Conservation (phyloP, 2,797 vertebrate species). For the Myripristis murdjan region DNA sequence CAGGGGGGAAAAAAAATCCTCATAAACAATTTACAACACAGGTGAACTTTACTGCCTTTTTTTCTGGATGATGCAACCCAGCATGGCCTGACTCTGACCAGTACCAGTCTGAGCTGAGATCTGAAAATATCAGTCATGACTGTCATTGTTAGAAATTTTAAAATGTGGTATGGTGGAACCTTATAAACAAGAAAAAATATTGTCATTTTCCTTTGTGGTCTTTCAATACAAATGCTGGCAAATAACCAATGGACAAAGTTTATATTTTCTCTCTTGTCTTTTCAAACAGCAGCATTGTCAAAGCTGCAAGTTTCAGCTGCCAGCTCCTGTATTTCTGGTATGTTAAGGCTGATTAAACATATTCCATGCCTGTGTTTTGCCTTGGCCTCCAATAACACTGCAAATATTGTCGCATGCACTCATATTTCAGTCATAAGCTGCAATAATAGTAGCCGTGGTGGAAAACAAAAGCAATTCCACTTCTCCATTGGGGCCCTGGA, state of each 20-base stretch:
- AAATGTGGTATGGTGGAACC: too few relatives aligned
- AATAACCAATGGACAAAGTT: too few relatives aligned
- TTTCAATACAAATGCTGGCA: too few relatives aligned
- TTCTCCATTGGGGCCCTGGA: conserved; percentile 54
- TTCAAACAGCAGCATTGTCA: neutral
- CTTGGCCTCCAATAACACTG: conserved; percentile 54
- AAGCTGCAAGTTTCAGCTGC: neutral
- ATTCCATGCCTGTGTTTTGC: conserved; percentile 40
- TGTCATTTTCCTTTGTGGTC: too few relatives aligned
- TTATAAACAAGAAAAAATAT: too few relatives aligned
- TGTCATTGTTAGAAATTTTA: too few relatives aligned
- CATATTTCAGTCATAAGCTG: conserved; percentile 65
- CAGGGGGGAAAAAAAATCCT: conserved; percentile 10
- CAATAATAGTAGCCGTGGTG: conserved; percentile 59
- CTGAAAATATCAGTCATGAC: neutral
- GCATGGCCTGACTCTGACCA: neutral
- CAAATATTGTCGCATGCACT: conserved; percentile 53
- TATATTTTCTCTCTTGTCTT: too few relatives aligned
- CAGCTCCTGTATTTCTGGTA: conserved; percentile 23
- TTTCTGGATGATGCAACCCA: neutral
- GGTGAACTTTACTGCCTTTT: conserved; percentile 45
- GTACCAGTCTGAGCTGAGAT: too few relatives aligned
- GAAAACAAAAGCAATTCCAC: conserved; percentile 74
- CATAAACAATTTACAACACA: conserved; percentile 37
- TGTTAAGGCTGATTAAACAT: conserved; percentile 27